A percentile compares a stretch with the other conserved stretches of the same genome.
phyloP scores from a whole-genome alignment of 1,140 invertebrate genomes.

The Drosophila equinoxialis region DNA sequence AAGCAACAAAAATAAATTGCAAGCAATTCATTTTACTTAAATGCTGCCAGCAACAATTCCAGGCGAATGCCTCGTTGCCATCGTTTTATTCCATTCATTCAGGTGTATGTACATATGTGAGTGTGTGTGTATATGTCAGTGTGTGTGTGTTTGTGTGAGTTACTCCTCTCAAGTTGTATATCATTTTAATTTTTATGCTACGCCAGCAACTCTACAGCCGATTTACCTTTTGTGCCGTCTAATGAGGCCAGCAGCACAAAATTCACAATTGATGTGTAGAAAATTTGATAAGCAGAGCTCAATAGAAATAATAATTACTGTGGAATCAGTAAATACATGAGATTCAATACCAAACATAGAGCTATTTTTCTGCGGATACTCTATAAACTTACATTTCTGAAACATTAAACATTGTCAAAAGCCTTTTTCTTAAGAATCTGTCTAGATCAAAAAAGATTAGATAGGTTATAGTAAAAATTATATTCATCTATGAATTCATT shows the following conservation, averaged over 20 bases:
- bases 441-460: too few relatives aligned
- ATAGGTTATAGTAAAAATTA: too few relatives aligned
- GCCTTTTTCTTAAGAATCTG: too few relatives aligned
- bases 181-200: conserved; percentile 62
- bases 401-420: too few relatives aligned
- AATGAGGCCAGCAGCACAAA: conserved; percentile 37
- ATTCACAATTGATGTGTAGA: not conserved
- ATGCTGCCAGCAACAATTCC: conserved; percentile 56
- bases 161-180: conserved; percentile 34
- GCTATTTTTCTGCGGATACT: too few relatives aligned
- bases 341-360: too few relatives aligned
- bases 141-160: conserved; percentile 8
- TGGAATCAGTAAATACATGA: not conserved
- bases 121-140: too few relatives aligned
- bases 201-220: conserved; percentile 42
- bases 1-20: conserved; percentile 79
- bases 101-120: conserved; percentile 17
- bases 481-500: too few relatives aligned
- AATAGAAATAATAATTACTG: not conserved
- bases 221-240: conserved; percentile 48
- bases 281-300: not conserved
- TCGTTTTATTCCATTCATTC: not conserved
- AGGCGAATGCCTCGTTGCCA: conserved; percentile 28
- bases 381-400: too few relatives aligned
- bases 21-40: conserved; percentile 81